Base-by-base conservation (phyloP, 2,797 vertebrate species). In the Parauchenoglanis punctatus region DNA sequence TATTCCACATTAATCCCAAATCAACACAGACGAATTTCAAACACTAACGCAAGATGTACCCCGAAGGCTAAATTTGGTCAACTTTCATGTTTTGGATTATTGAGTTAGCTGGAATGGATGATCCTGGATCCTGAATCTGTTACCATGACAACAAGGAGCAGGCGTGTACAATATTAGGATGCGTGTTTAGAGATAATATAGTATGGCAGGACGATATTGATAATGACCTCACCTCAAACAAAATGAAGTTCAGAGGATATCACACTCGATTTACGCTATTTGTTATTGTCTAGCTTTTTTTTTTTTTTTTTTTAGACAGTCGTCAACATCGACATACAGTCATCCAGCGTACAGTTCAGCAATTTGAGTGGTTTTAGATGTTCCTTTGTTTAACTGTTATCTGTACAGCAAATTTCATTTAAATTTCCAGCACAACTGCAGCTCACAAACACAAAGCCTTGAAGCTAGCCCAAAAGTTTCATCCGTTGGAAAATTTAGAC, bases 1-100 rank as follows among this genome's bases (percentile, higher is more conserved):
- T 18, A 82, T 82, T 67, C 77, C n/a, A n/a, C 35, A 70, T 70
- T 58, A 85, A 84, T 81, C 81, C 81, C 68, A 87, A 52, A 82
- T 54, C 67, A 61, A 25, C 63, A 10, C 11, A n/a, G 44, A 2
- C 2, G 3, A 59, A 11, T 11, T 73, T 58, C 31, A 17, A 23
- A 56, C 49, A 12, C 8, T 7, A 54, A 73, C 0, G 12, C 17
- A 2, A 63, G 8, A 49, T 11, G 4, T 10, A 46, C 15, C 61
- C 46, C n/a, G 6, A 31, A 44, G 44, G 63, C 44, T 67, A 83
- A 49, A 52, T 31, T 20, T 25, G 17, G 28, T 20, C 76, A 20
- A 20, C 0, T 58, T 78, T 81, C 31, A 44, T 25, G 78, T 4
- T 81, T 44, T 81, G 58, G 56, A 44, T 81, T 61, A 81, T 13